Base-by-base conservation (phyloP, 2,888 invertebrate species). In the Cyaniris semiargus region DNA sequence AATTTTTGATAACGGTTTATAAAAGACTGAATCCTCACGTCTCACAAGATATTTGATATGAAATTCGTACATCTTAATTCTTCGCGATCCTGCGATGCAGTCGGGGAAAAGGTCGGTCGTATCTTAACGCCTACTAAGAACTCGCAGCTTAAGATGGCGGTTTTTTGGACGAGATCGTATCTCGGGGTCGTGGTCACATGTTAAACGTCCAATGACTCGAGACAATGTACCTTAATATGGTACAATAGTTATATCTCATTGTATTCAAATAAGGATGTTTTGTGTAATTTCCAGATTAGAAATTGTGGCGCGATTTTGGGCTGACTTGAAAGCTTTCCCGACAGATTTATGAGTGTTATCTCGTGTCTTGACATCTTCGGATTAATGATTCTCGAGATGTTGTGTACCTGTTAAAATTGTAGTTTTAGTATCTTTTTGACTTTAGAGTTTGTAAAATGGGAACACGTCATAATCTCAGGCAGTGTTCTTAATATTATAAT, bases 201-300 rank as follows among this genome's bases (percentile, higher is more conserved):
- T 53, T 74, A 53, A 74, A 74, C 48, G 74, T 74, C 74, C 74
- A 74, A 72, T 74, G 74, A 74, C 74, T 27, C 27, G 15, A 74
- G 38, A 72, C 72, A 23, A 44, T 74, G 15, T 44, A 44, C 74
- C 74, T 53, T 53, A 23, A 21, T 74, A 74, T 74, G 74, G 74
- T 27, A 23, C 23, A 48, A 72, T 48, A 72, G 72, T 34, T 34
- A n/a, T 48, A 48, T 23, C 60, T 66, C 74, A 71, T 71, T 71
- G 71, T 71, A 38, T 38, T 34, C 38, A 66, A 66, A 66, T 31
- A 66, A 66, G 34, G 74, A 74, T 27, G 48, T 74, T 53, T 74
- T 74, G 18, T 48, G 38, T 38, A 71, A 38, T 66, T 27, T 66
- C 13, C 66, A 71, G 71, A 71, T 38, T 38, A 71, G 71, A 71